phyloP scores from a whole-genome alignment of 2,888 invertebrate species.

The Mycalesis mineus region DNA sequence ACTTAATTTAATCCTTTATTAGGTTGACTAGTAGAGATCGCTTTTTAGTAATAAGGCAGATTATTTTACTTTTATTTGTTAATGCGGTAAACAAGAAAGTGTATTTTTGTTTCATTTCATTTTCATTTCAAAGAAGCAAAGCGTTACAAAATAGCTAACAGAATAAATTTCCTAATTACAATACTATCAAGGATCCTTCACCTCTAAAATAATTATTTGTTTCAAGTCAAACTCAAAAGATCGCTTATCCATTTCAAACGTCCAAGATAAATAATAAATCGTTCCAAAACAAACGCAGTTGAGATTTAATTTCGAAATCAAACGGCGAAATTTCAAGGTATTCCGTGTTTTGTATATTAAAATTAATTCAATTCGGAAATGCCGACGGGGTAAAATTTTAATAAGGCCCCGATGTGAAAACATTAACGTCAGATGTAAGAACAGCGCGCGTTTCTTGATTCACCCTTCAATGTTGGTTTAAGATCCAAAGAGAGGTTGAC shows the following conservation, averaged over 20 bases:
- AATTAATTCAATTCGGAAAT: slow-evolving; percentile 28
- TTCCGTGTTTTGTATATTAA: slow-evolving; percentile 28
- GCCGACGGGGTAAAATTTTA: slow-evolving; percentile 49
- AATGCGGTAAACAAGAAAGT: no score
- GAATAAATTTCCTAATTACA: no score
- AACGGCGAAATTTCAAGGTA: slow-evolving; percentile 25
- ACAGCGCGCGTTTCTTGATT: slow-evolving; percentile 24
- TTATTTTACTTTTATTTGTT: no score
- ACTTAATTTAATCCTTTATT: no score
- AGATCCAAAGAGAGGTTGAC: slow-evolving; percentile 28
- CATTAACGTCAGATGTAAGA: slow-evolving; percentile 44
- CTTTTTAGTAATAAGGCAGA: no score
- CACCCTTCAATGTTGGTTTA: slow-evolving; percentile 38
- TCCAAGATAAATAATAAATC: slow-evolving; percentile 16
- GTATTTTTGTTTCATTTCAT: no score
- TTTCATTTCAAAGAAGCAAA: no score
- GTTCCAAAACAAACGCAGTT: slow-evolving; percentile 13
- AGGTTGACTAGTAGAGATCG: no score
- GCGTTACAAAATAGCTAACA: no score
- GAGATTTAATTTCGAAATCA: slow-evolving; percentile 26
- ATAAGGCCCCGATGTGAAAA: slow-evolving; percentile 54
- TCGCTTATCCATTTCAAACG: slow-evolving; percentile 9
- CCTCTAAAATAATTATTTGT: neutral
- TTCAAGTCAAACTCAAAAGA: slow-evolving; percentile 5
- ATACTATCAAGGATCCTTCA: no score